Conservation (phyloP, 53 echinoderm and acorn worm species). For the Mesocentrotus franciscanus region DNA sequence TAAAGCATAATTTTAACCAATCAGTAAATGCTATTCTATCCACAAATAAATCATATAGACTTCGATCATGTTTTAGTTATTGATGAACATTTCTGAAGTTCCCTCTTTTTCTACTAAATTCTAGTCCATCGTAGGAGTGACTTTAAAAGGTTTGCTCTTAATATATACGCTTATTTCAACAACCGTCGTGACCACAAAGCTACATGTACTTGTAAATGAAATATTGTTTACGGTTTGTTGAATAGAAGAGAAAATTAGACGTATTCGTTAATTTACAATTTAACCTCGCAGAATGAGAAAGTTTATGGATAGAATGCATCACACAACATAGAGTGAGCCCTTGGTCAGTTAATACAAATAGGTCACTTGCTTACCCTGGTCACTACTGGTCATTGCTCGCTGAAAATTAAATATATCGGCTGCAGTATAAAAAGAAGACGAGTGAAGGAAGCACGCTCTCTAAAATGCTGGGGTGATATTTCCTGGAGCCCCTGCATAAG, state of each 20-base stretch:
- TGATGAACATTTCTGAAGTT: not conserved
- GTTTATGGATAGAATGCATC: not conserved
- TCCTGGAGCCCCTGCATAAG: constrained; percentile 19
- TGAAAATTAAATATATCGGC: constrained; percentile 22
- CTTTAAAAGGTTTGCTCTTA: too few species aligned
- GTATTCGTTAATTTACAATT: not conserved
- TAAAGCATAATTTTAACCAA: too few species aligned
- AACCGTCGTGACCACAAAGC: not conserved
- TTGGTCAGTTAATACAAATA: constrained; percentile 13
- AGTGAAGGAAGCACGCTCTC: constrained; percentile 27
- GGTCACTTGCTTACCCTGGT: constrained; percentile 49
- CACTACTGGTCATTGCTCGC: constrained; percentile 59
- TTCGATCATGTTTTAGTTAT: not conserved
- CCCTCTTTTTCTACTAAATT: not conserved
- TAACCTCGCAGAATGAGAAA: not conserved
- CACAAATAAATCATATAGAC: too few species aligned
- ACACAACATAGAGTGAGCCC: not conserved
- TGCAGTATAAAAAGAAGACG: constrained; percentile 7
- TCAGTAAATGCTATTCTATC: too few species aligned
- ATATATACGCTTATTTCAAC: not conserved
- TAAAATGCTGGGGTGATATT: constrained; percentile 46
- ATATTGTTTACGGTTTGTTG: not conserved
- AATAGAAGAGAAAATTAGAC: not conserved
- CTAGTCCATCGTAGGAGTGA: too few species aligned
- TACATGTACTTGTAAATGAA: not conserved